These are phyloP conservation scores for Geotria australis DNA, from an alignment of 2,797 vertebrate genomes.

Conservation along the genomic window DNA sequence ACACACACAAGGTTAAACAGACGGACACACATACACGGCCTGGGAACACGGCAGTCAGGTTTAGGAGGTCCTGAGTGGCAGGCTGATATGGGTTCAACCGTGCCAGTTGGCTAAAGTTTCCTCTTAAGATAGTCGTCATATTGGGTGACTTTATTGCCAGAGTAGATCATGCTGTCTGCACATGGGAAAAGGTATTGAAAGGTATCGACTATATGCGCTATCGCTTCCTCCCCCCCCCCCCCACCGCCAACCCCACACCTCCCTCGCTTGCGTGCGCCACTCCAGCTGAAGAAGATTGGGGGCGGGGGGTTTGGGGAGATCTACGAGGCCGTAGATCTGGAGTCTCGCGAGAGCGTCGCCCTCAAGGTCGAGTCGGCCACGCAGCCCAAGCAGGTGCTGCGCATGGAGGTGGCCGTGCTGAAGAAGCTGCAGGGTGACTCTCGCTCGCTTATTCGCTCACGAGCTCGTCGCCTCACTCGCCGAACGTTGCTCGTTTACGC, in stretches of 20 bases:
- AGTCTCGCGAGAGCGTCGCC: conserved; percentile 63
- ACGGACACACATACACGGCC: no score
- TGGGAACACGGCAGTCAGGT: no score
- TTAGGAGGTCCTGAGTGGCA: no score
- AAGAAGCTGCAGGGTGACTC: conserved; percentile 87
- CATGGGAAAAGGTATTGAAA: no score
- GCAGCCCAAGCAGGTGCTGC: conserved; percentile 92
- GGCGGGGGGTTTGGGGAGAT: conserved; percentile 97
- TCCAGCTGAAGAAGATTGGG: conserved; percentile 72
- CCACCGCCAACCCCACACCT: background rate
- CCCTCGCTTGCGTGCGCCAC: background rate
- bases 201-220: no score
- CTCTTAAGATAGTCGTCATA: no score
- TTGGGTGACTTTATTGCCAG: no score
- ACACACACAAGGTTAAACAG: no score
- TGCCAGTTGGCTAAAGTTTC: no score
- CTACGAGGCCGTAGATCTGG: conserved; percentile 77
- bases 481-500: background rate
- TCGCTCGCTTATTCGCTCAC: background rate
- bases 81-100: no score
- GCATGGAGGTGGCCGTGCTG: conserved; percentile 96
- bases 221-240: background rate
- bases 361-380: conserved; percentile 94
- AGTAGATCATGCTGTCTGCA: no score
- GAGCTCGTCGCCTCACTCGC: background rate